Evolutionary conservation across 2,113 vertebrate species (phyloP), one percentile per base, ranked within the genome.

Genomic region (Trogon surrucura): DNA sequence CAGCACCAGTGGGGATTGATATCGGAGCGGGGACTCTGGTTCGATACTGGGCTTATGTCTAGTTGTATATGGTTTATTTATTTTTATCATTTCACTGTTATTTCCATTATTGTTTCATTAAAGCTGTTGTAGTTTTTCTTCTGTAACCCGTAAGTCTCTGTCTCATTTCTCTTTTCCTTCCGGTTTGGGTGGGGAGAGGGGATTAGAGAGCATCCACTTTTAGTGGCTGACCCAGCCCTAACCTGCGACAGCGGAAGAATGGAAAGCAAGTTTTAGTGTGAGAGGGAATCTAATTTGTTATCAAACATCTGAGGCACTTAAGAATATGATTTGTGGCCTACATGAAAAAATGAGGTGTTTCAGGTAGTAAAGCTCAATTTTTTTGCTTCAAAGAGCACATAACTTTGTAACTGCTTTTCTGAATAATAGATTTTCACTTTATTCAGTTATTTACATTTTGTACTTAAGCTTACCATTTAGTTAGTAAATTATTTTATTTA

Each of bases 301-400:
- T 67, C 77, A 79, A 18, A 57, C 79, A 30, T 84, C 78, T 81
- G 15, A 87, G 66, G 61, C 65, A 34, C 61, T 95, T 88, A 71
- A 45, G 70, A 56, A 23, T 34, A 38, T 56, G 73, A 91, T 89
- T 74, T 78, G 72, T 74, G 80, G 60, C 77, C 86, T 71, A 36
- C 66, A 22, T 85, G 83, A 96, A 85, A 90, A 95, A 92, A 64
- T 3, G 73, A 79, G 27, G 69, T 87, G 30, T 85, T 92, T 94
- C 77, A 69, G 57, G 32, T 69, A 91, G 45, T 41, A 91, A 92
- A 92, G 53, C 65, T 85, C 91, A 61, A 54, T 93, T 96, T 91
- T 95, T 95, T 93, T 91, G 87, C 80, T 95, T 92, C 70, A 91
- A 79, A 89, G 66, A 92, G 53, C 54, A 36, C 47, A 38, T 85